Percentiles rank a stretch among this genome's conserved stretches.
Evolutionary conservation across 2,113 vertebrate species (phyloP).

Genomic region (Pelobates fuscus): DNA sequence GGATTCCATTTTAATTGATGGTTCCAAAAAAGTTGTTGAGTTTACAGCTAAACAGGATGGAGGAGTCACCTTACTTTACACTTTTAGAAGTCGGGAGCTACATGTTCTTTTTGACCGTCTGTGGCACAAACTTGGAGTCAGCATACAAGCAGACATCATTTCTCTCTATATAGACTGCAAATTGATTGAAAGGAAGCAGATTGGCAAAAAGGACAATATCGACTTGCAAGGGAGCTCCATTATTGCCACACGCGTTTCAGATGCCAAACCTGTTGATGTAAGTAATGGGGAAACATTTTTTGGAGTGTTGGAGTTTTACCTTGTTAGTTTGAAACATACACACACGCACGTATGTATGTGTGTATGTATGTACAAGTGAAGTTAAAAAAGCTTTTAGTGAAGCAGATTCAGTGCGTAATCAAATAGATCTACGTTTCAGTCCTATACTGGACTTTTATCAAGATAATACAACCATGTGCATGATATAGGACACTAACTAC

Average conservation of each 20-base stretch:
- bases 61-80: conserved; percentile 78
- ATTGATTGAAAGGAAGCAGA: conserved; percentile 81
- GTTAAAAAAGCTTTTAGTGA: too few species aligned
- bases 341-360: too few species aligned
- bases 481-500: too few species aligned
- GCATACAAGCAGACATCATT: conserved; percentile 75
- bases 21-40: conserved; percentile 84
- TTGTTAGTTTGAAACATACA: too few species aligned
- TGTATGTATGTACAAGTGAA: too few species aligned
- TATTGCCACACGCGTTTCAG: conserved; percentile 81
- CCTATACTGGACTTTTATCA: too few species aligned
- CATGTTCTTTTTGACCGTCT: conserved; percentile 90
- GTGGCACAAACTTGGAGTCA: conserved; percentile 92
- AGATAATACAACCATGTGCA: too few species aligned
- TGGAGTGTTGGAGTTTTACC: too few species aligned
- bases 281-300: conserved; percentile 59
- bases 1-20: conserved; percentile 87
- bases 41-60: conserved; percentile 74
- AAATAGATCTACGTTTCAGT: too few species aligned
- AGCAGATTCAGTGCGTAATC: too few species aligned
- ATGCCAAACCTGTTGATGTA: conserved; percentile 91
- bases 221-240: conserved; percentile 79
- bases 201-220: conserved; percentile 69
- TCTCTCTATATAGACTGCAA: conserved; percentile 90
- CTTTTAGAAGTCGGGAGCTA: conserved; percentile 88